Evolutionary conservation across 64 coral and sea anemone genomes (phyloP), one percentile per base, ranked within the genome.

Genomic region (Cladopsammia gracilis): DNA sequence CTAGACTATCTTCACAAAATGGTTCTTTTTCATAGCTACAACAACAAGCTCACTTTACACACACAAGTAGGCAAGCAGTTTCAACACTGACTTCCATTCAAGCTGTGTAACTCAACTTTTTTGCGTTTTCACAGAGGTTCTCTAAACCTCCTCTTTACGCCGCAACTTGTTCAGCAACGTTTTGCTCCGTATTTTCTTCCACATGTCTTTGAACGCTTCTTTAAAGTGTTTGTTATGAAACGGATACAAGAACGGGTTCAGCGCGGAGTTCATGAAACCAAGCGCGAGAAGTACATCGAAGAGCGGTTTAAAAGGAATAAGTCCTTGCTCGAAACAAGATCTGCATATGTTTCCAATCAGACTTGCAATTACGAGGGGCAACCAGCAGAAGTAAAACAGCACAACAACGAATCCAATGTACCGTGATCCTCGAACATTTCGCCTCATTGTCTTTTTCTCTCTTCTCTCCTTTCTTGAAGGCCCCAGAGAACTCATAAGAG

Each of bases 401-500:
- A 93, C 82, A 5, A 98, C 96, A 76, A 98, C 90, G 59, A 98
- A 94, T 16, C 92, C 96, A n/a, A 98, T 94, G 84, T 94, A 98
- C 43, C 94, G 93, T 0, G 92, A 98, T 9, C 96, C 92, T 25
- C 90, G 91, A n/a, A 94, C 68, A 45, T 94, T 61, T 65, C 92
- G 58, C 57, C 71, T 79, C 62, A 98, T 76, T 51, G 79, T 87
- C 49, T 94, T 98, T 67, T 88, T 87, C 20, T 83, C 76, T 26
- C 73, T 91, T 7, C 53, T 94, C 5, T 78, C 79, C n/a, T 58
- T 90, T 15, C 83, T 48, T 42, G 61, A 47, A 20, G 62, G 66
- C 18, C 77, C 84, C 0, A 85, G 66, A 7, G 66, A 87, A 61
- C 69, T 88, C 56, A 85, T 42, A 53, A 48, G 25, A 19, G 48